Conservation (phyloP, 2,888 invertebrate genomes). For the Volucella zonaria region DNA sequence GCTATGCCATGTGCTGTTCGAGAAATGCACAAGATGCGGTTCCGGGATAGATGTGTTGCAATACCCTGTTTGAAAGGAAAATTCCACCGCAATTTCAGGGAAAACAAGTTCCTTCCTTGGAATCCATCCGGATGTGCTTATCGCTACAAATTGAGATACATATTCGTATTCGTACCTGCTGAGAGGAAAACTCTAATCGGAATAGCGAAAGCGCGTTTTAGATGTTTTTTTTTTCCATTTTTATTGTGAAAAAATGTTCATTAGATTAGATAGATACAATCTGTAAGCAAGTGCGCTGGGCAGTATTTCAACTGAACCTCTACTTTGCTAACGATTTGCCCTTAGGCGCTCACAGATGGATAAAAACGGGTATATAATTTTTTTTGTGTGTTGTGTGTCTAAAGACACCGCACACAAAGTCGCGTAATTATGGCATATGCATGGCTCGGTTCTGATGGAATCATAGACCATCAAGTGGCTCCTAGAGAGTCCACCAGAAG, state of each 20-base stretch:
- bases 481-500: not conserved
- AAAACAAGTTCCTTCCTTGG: conserved; percentile 49
- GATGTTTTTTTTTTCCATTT: conserved; percentile 27
- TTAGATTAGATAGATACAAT: conserved; percentile 65
- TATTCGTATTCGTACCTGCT: conserved; percentile 4
- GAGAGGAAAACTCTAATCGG: conserved; percentile 11
- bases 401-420: conserved; percentile 29
- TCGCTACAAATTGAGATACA: conserved; percentile 60
- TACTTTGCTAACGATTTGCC: conserved; percentile 46
- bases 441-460: conserved; percentile 29
- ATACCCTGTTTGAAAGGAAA: conserved; percentile 20
- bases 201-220: conserved; percentile 40
- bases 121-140: conserved; percentile 71
- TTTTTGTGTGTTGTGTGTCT: conserved; percentile 32
- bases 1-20: conserved; percentile 61
- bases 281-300: conserved; percentile 31
- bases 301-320: conserved; percentile 19
- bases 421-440: conserved; percentile 58
- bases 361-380: not conserved
- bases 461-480: conserved; percentile 63
- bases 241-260: conserved; percentile 50
- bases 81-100: conserved; percentile 17
- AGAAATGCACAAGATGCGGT: conserved; percentile 33
- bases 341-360: conserved; percentile 11
- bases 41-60: conserved; percentile 31